These are phyloP conservation scores for Scomber colias DNA, from an alignment of 2,113 vertebrate genomes.

Conservation along the genomic window DNA sequence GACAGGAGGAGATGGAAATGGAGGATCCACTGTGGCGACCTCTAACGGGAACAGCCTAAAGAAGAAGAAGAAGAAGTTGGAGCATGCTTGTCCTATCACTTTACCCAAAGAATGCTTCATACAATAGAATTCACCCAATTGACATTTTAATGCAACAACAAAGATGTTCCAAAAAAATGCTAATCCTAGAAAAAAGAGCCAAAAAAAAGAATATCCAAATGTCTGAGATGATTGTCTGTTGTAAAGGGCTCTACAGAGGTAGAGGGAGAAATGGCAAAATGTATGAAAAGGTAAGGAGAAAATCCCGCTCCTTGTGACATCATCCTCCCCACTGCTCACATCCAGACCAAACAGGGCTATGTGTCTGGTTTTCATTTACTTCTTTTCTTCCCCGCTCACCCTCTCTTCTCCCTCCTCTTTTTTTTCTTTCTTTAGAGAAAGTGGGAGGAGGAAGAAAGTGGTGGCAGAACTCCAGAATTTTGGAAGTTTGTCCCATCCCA, in stretches of 20 bases:
- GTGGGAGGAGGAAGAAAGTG: constrained; percentile 80
- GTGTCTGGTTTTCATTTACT: constrained; percentile 84
- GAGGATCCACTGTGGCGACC: no score
- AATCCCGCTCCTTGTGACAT: constrained; percentile 76
- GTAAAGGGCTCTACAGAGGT: constrained; percentile 33
- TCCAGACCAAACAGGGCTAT: constrained; percentile 83
- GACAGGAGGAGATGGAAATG: no score
- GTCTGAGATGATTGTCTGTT: neutral
- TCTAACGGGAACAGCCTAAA: no score
- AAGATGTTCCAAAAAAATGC: no score
- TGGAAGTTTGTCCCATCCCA: constrained; percentile 81
- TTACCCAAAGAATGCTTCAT: neutral
- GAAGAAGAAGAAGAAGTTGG: neutral
- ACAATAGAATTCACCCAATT: neutral
- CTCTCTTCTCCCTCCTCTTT: constrained; percentile 44
- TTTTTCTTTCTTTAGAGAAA: constrained; percentile 69
- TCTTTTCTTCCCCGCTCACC: constrained; percentile 33
- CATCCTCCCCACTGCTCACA: constrained; percentile 68
- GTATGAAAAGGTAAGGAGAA: constrained; percentile 57
- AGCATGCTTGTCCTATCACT: neutral
- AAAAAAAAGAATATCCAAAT: neutral
- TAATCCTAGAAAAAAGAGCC: no score
- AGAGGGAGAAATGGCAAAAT: constrained; percentile 34
- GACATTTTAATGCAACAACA: neutral
- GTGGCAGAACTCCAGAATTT: constrained; percentile 80